A percentile compares a stretch with the other conserved stretches of the same genome.
Evolutionary conservation across 2,113 vertebrate genomes (phyloP).

Genomic region (Tragulus kanchil): DNA sequence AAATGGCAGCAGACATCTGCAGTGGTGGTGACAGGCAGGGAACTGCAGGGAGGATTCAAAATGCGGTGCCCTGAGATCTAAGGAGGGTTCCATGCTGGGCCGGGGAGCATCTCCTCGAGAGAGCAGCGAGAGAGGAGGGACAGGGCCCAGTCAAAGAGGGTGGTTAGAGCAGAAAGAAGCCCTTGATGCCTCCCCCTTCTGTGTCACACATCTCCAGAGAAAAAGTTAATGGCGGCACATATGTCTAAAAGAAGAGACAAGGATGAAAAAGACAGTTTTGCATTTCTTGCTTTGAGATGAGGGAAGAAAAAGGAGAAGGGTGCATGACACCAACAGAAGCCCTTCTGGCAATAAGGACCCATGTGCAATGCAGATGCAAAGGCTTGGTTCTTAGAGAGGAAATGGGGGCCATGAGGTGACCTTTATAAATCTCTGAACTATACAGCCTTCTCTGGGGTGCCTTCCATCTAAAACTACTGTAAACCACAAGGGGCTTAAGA

Average conservation of each 20-base stretch:
- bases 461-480: conserved; percentile 81
- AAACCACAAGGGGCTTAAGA: conserved; percentile 82
- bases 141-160: not conserved
- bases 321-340: not conserved
- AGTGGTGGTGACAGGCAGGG: not conserved
- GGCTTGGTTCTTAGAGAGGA: conserved; percentile 61
- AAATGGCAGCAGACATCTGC: not conserved
- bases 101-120: not conserved
- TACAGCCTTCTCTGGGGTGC: conserved; percentile 82
- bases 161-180: not conserved
- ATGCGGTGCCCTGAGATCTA: not conserved
- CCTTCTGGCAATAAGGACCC: conserved; percentile 56
- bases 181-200: not conserved
- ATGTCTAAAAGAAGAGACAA: not conserved
- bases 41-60: not conserved
- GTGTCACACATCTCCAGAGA: not conserved
- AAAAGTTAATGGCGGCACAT: not conserved
- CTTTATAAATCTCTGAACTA: conserved; percentile 87
- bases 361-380: conserved; percentile 17
- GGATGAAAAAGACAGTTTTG: not conserved
- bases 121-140: not conserved
- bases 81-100: not conserved
- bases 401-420: conserved; percentile 72
- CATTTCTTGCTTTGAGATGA: not conserved
- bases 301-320: not conserved